A percentile compares a stretch with the other conserved stretches of the same genome.
Evolutionary conservation across 1,140 invertebrate genomes (phyloP).

Genomic region (Panagrolaimus sp.): DNA sequence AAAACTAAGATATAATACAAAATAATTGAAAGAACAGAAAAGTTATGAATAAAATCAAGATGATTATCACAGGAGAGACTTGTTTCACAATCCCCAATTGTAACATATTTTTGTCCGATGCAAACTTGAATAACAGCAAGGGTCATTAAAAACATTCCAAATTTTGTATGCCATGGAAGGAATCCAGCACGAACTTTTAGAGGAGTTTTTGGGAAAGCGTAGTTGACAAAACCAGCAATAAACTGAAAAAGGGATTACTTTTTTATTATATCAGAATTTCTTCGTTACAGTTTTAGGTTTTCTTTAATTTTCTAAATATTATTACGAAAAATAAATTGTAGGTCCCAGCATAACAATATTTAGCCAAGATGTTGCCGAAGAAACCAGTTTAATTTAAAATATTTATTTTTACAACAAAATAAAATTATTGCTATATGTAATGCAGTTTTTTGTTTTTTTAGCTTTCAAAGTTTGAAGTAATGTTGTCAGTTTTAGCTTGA

Average conservation of each 20-base stretch:
- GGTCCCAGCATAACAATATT: too few species aligned
- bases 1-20: slow-evolving; percentile 15
- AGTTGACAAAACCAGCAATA: slow-evolving; percentile 15
- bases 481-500: too few species aligned
- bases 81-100: background rate
- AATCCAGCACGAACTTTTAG: slow-evolving; percentile 13
- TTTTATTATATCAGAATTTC: too few species aligned
- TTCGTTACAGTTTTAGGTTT: too few species aligned
- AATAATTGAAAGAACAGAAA: slow-evolving; percentile 25
- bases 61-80: slow-evolving; percentile 15
- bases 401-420: too few species aligned
- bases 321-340: too few species aligned
- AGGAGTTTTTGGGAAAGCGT: slow-evolving; percentile 20
- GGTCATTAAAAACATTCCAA: slow-evolving; percentile 20
- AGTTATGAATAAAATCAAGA: slow-evolving; percentile 20
- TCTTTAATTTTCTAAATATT: too few species aligned
- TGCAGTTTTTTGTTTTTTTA: too few species aligned
- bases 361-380: too few species aligned
- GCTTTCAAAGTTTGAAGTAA: too few species aligned
- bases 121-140: slow-evolving; percentile 19
- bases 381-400: too few species aligned
- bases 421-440: too few species aligned
- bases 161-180: slow-evolving; percentile 18
- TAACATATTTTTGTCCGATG: slow-evolving; percentile 9
- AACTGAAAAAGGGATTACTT: slow-evolving; percentile 6